Conservation (phyloP, 2,888 invertebrate genomes). For the Leucozona laternaria region DNA sequence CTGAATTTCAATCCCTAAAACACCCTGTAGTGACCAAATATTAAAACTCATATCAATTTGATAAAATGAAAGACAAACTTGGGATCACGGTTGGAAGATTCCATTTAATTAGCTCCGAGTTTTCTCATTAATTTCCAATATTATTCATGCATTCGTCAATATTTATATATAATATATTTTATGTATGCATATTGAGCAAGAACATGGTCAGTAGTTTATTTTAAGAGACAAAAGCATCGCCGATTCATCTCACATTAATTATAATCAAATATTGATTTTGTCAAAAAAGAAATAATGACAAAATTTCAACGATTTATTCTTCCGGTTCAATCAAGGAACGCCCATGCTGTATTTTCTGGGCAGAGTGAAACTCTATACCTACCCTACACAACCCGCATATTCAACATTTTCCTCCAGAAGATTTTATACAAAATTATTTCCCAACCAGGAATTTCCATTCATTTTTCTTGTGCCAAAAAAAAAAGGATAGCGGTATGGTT, state of each 20-base stretch:
- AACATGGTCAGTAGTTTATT: constrained; percentile 14
- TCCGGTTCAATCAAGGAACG: constrained; percentile 8
- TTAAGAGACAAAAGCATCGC: constrained; percentile 43
- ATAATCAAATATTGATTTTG: constrained; percentile 66
- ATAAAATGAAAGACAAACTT: background rate
- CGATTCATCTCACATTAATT: constrained; percentile 63
- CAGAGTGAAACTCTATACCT: constrained; percentile 3
- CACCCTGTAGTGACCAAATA: background rate
- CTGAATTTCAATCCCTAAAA: too few species aligned
- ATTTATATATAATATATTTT: too few species aligned
- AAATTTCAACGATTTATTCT: constrained; percentile 17
- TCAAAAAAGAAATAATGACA: constrained; percentile 50
- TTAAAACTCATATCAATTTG: background rate
- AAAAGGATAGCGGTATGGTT: background rate
- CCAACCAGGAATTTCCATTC: constrained; percentile 25
- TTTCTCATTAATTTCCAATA: constrained; percentile 51
- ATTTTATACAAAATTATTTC: constrained; percentile 27
- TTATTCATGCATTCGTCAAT: background rate
- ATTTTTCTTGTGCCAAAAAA: constrained; percentile 10
- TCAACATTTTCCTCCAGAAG: constrained; percentile 3
- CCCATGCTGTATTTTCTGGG: background rate
- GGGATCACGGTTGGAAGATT: constrained; percentile 36
- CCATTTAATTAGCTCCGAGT: constrained; percentile 59
- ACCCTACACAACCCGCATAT: constrained; percentile 4
- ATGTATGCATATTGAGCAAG: background rate